A percentile compares a stretch with the other conserved stretches of the same genome.
Evolutionary conservation across 1,140 invertebrate genomes (phyloP).

Genomic region (Drosophila yakuba): DNA sequence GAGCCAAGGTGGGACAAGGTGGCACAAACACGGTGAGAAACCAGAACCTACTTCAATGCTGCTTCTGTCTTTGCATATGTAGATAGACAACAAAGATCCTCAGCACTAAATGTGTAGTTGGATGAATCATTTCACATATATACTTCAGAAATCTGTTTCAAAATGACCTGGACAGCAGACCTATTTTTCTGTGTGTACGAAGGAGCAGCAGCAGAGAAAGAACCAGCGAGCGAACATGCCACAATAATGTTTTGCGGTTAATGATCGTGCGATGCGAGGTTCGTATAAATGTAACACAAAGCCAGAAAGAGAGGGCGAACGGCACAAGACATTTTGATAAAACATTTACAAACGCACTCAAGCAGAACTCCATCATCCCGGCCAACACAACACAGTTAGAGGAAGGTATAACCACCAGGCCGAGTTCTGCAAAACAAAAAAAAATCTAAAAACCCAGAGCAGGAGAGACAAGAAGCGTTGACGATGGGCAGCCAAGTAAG

Average conservation of each 20-base stretch:
- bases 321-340: conserved; percentile 82
- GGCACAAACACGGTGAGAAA: conserved; percentile 21
- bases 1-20: conserved; percentile 21
- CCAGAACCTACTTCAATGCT: neutral
- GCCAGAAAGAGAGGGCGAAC: conserved; percentile 43
- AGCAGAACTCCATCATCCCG: conserved; percentile 68
- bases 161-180: neutral
- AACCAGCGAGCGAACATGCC: conserved; percentile 63
- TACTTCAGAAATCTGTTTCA: too few species aligned
- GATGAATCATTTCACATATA: too few species aligned
- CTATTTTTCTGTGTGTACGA: conserved; percentile 18
- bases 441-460: conserved; percentile 10
- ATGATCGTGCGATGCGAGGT: conserved; percentile 69
- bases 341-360: conserved; percentile 81
- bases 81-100: too few species aligned
- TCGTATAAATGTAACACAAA: conserved; percentile 64
- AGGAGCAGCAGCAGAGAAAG: conserved; percentile 19
- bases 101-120: too few species aligned
- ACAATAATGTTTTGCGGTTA: conserved; percentile 81
- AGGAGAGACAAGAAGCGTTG: conserved; percentile 39
- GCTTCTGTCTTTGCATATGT: too few species aligned
- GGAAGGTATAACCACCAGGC: conserved; percentile 34
- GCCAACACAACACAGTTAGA: conserved; percentile 54
- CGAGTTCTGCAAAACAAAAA: neutral
- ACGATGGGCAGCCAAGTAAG: conserved; percentile 45